Evolutionary conservation across 2,888 invertebrate genomes (phyloP).

Genomic region (Polymixis lichenea): DNA sequence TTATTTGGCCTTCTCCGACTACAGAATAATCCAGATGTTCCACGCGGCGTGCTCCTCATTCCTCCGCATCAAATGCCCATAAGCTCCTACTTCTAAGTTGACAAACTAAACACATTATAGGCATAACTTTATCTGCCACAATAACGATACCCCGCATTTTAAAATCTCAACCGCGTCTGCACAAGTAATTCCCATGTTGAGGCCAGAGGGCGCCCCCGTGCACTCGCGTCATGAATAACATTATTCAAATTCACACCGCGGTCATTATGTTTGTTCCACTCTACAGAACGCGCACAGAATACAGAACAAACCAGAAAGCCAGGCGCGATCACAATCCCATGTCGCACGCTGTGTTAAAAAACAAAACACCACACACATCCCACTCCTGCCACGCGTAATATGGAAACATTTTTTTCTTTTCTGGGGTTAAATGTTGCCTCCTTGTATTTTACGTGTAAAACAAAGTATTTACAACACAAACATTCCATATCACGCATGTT

Average conservation of each 20-base stretch:
- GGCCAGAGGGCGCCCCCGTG: constrained; percentile 30
- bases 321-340: neutral
- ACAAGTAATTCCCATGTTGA: constrained; percentile 6
- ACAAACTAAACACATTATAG: neutral
- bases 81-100: neutral
- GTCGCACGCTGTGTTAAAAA: neutral
- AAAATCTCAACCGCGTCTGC: constrained; percentile 18
- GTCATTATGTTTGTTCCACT: constrained; percentile 46
- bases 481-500: too few species aligned
- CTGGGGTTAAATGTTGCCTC: neutral
- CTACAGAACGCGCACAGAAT: constrained; percentile 27
- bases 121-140: neutral
- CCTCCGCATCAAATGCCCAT: neutral
- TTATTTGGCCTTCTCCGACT: neutral
- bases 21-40: neutral
- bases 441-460: neutral
- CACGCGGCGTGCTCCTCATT: neutral
- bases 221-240: constrained; percentile 60
- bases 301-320: constrained; percentile 13
- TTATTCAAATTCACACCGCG: constrained; percentile 65
- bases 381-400: neutral
- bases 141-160: constrained; percentile 4
- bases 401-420: neutral
- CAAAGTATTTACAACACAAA: neutral
- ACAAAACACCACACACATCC: neutral